Evolutionary conservation across 2,797 vertebrate genomes (phyloP).

Genomic region (Hapalemur alaotrensis): DNA sequence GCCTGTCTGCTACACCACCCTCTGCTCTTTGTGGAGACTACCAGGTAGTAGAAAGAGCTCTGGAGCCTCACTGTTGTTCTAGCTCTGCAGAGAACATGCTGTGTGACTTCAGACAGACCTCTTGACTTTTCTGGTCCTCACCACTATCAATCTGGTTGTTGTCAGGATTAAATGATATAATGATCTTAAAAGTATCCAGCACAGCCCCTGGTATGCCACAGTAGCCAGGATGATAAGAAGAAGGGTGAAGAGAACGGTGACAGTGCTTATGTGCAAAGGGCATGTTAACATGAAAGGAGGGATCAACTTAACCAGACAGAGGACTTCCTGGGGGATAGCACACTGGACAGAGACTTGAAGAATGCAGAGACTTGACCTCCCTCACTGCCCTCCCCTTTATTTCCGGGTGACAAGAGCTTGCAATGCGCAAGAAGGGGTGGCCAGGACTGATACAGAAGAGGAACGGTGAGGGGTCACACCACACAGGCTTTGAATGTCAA

Average conservation of each 20-base stretch:
- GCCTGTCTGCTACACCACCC: background rate
- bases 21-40: background rate
- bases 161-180: background rate
- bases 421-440: background rate
- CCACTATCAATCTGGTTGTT: background rate
- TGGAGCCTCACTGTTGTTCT: background rate
- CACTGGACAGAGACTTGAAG: background rate
- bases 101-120: background rate
- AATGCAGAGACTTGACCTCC: background rate
- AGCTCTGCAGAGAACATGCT: background rate
- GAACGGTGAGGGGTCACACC: no score
- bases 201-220: background rate
- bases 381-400: background rate
- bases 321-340: background rate
- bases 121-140: background rate
- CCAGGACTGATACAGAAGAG: background rate
- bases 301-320: background rate
- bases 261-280: background rate
- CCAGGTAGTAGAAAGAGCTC: background rate
- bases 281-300: background rate
- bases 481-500: background rate
- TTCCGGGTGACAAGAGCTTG: background rate
- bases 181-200: background rate
- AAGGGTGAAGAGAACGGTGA: background rate
- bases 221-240: background rate